Conservation (phyloP, 1,140 invertebrate genomes). For the Heliconius melpomene region DNA sequence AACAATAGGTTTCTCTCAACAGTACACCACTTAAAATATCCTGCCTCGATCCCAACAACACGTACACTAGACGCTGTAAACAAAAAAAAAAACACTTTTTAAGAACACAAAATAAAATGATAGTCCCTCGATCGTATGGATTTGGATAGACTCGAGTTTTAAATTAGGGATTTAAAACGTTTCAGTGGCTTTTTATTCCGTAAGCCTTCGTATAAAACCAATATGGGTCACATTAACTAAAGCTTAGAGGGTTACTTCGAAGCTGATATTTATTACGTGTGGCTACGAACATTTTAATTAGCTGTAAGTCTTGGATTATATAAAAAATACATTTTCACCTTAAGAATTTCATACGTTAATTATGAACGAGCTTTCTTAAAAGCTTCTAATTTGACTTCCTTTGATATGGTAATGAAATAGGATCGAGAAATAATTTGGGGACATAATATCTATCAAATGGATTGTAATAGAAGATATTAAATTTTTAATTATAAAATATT, state of each 20-base stretch:
- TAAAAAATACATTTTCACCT: not conserved
- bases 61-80: slow-evolving; percentile 2
- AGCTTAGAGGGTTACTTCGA: slow-evolving; percentile 15
- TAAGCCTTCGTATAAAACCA: slow-evolving; percentile 27
- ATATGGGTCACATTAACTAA: slow-evolving; percentile 26
- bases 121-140: slow-evolving; percentile 18
- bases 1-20: not conserved
- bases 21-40: slow-evolving; percentile 13
- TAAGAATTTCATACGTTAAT: not conserved
- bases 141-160: slow-evolving; percentile 26
- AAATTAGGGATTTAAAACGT: slow-evolving; percentile 30
- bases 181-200: slow-evolving; percentile 20
- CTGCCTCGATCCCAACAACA: not conserved
- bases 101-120: slow-evolving; percentile 16
- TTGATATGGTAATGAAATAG: slow-evolving; percentile 10
- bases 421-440: not conserved
- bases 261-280: slow-evolving; percentile 28
- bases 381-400: not conserved
- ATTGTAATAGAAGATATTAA: not conserved
- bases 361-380: slow-evolving; percentile 5
- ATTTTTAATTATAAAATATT: not conserved
- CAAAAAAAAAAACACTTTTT: not conserved
- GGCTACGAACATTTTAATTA: slow-evolving; percentile 19
- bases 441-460: not conserved
- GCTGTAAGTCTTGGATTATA: slow-evolving; percentile 2